Conservation (phyloP, 2,797 vertebrate genomes). For the Hybognathus amarus region DNA sequence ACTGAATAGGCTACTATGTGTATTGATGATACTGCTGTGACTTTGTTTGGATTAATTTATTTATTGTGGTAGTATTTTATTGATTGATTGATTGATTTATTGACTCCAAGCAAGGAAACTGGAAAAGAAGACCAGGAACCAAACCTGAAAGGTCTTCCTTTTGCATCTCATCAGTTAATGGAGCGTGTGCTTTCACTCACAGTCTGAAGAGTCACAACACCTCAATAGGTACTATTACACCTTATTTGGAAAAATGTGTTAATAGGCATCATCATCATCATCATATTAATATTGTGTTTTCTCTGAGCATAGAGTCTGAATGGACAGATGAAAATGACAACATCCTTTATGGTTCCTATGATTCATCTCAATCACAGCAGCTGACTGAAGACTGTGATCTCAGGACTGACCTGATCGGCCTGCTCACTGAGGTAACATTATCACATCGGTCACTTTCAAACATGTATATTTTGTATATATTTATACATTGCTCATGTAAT, state of each 20-base stretch:
- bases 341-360: slow-evolving; percentile 1
- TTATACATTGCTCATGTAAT: not conserved
- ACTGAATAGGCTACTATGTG: not conserved
- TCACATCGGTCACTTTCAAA: not conserved
- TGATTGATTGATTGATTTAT: not conserved
- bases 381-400: not conserved
- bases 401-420: not conserved
- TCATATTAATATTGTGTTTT: not conserved
- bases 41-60: not conserved
- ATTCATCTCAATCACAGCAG: not conserved
- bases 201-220: slow-evolving; percentile 63
- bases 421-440: slow-evolving; percentile 9
- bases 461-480: too few relatives aligned
- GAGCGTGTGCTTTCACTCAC: slow-evolving; percentile 60
- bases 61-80: not conserved
- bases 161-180: slow-evolving; percentile 69
- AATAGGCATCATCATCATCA: too few relatives aligned
- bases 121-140: slow-evolving; percentile 66
- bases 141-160: slow-evolving; percentile 72
- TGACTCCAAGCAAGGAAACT: slow-evolving; percentile 68
- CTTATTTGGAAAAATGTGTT: not conserved
- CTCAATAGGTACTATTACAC: slow-evolving; percentile 65
- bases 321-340: slow-evolving; percentile 52
- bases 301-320: slow-evolving; percentile 18
- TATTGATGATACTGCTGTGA: not conserved